Evolutionary conservation across 2,113 vertebrate genomes (phyloP), one percentile per base, ranked within the genome.

Genomic region (Menidia beryllina): DNA sequence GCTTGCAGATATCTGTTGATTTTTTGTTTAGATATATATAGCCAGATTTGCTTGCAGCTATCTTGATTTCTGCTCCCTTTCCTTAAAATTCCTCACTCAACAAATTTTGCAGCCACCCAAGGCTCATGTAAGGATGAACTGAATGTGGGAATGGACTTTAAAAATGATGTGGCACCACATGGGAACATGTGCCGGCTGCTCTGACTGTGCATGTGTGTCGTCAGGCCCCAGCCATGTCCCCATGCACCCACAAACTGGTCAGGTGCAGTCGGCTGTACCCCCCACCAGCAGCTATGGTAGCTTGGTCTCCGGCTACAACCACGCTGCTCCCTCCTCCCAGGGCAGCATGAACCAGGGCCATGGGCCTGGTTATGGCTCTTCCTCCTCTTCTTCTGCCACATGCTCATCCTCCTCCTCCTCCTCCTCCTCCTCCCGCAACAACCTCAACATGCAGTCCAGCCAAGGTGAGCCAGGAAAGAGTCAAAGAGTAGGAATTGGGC

Each of bases 391-490:
- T 86, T 95, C 96, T 15, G 67, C 81, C 59, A 51, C 72, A 12
- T 73, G 79, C 51, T 79, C 75, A 20, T 72, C 79, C 34, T 82
- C 86, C 79, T 95, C 93, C 85, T n/a, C n/a, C n/a, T n/a, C n/a
- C n/a, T 96, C 95, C 86, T 95, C 96, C 59, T 95, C 96, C 86
- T 95, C 97, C 21, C 94, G 93, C 90, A 94, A 93, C 92, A 97
- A 96, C 92, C 95, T 98, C 94, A 97, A 95, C 95, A 95, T 97
- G 94, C 96, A 95, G 82, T 92, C 95, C 43, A 97, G 94, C 75
- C 95, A 95, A 96, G 97, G 97, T 98, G 94, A 94, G 63, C 90
- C 83, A 76, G 75, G 71, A 79, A 23, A 23, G 60, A 24, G 25
- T n/a, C 49, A 52, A 12, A 52, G 13, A 38, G 27, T 13, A 34